A percentile compares a stretch with the other conserved stretches of the same genome.
These are phyloP conservation scores for Diplogasteroides magnus DNA, from an alignment of 1,140 invertebrate genomes.

Conservation along the genomic window DNA sequence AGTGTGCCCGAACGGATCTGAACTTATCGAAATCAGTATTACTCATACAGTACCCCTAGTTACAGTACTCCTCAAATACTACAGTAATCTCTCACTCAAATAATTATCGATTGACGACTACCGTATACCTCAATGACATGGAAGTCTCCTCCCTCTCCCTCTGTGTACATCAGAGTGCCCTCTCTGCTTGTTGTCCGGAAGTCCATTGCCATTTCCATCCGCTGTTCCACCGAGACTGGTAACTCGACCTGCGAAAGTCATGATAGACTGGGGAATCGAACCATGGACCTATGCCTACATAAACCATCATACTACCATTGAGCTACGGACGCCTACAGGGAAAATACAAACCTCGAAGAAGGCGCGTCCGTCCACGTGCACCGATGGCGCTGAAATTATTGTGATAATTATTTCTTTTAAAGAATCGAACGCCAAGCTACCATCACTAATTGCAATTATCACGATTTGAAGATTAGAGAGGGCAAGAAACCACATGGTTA, in stretches of 20 bases:
- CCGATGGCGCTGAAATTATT: background rate
- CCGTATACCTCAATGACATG: background rate
- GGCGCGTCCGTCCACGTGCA: background rate
- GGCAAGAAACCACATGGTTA: too few relatives aligned
- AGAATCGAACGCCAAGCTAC: too few relatives aligned
- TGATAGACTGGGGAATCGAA: too few relatives aligned
- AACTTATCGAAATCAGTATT: background rate
- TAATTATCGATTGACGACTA: background rate
- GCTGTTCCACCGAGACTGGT: background rate
- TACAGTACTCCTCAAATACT: too few relatives aligned
- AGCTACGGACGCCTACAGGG: too few relatives aligned
- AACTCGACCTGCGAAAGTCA: too few relatives aligned
- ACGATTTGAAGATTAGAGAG: too few relatives aligned
- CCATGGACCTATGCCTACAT: too few relatives aligned
- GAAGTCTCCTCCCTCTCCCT: background rate
- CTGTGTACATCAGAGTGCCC: background rate
- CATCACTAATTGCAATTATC: too few relatives aligned
- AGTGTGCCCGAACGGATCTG: background rate
- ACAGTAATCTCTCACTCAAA: background rate
- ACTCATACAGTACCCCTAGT: too few relatives aligned
- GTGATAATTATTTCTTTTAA: background rate
- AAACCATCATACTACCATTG: too few relatives aligned
- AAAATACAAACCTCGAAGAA: background rate
- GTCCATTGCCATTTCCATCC: background rate
- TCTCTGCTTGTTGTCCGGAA: background rate